Conservation (phyloP, 2,113 vertebrate genomes). For the Bufo bufo region DNA sequence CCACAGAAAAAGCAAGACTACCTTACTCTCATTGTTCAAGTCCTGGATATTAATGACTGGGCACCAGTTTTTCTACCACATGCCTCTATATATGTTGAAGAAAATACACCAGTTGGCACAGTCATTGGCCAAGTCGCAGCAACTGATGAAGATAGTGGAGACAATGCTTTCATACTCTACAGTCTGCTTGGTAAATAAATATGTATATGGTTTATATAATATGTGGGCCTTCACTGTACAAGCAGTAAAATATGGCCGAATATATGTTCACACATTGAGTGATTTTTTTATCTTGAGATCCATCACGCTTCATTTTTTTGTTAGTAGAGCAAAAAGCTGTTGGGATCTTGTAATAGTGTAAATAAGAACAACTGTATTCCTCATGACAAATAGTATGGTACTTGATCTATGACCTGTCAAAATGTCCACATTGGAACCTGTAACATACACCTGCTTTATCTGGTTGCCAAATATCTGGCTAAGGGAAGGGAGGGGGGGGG, state of each 20-base stretch:
- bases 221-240: neutral
- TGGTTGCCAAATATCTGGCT: neutral
- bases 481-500: too few species aligned
- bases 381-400: too few species aligned
- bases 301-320: too few species aligned
- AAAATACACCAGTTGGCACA: slow-evolving; percentile 61
- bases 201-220: slow-evolving; percentile 7
- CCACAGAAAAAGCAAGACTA: slow-evolving; percentile 67
- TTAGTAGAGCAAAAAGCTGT: too few species aligned
- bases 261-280: neutral
- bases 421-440: neutral
- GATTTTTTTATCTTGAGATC: too few species aligned
- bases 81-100: slow-evolving; percentile 59
- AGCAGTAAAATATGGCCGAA: neutral
- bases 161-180: slow-evolving; percentile 67
- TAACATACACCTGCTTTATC: neutral
- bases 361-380: too few species aligned
- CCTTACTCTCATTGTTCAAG: slow-evolving; percentile 65
- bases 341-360: too few species aligned
- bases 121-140: slow-evolving; percentile 64
- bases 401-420: neutral
- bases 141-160: slow-evolving; percentile 65
- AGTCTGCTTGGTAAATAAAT: slow-evolving; percentile 63
- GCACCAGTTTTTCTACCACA: slow-evolving; percentile 64
- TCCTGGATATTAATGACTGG: slow-evolving; percentile 67